Evolutionary conservation across 1,140 invertebrate species (phyloP), one percentile per base, ranked within the genome.

Genomic region (Drepana arcuata): DNA sequence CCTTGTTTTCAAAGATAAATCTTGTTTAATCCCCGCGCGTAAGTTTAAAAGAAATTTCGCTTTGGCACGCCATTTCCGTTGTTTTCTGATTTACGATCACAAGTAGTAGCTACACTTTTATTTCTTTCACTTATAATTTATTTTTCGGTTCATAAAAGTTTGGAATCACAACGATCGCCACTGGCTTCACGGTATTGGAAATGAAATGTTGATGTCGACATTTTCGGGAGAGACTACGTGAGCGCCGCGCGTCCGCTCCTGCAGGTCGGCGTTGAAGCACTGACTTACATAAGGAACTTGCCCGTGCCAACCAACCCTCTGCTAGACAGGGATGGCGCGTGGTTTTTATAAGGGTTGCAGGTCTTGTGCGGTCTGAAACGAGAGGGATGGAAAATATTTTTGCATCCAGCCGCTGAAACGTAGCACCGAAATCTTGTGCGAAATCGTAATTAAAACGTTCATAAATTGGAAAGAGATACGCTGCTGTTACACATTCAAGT

Each of bases 271-370:
- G 26, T 27, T 33, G 54, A 43, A 66, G 69, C 55, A 78, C 77
- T 81, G 71, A 58, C 73, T 78, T 78, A 81, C 70, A 71, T 81
- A 78, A 78, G 77, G 73, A 66, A 78, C 59, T 61, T 52, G 44
- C 57, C 60, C 63, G 56, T 67, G 59, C 62, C 54, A 69, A 56
- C 58, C 36, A 42, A 54, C 61, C 41, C 34, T 51, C 53, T 45
- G 55, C 27, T 40, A 33, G 68, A 77, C 21, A 59, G 64, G 65
- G 77, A 78, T 34, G 37, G 61, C 37, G 50, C 31, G 70, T 36
- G 31, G 29, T 39, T 52, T 60, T 61, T 38, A 40, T 46, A 60
- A 61, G 53, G 59, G 61, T 50, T 64, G 50, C 60, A 53, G 52
- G 41, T 41, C 35, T 41, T 29, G 36, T 28, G 44, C 27, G 50